A percentile compares a stretch with the other conserved stretches of the same genome.
Conservation (phyloP, 37 sponge, comb jelly and placozoan genomes). For the Chondrilla cf. caribensis region DNA sequence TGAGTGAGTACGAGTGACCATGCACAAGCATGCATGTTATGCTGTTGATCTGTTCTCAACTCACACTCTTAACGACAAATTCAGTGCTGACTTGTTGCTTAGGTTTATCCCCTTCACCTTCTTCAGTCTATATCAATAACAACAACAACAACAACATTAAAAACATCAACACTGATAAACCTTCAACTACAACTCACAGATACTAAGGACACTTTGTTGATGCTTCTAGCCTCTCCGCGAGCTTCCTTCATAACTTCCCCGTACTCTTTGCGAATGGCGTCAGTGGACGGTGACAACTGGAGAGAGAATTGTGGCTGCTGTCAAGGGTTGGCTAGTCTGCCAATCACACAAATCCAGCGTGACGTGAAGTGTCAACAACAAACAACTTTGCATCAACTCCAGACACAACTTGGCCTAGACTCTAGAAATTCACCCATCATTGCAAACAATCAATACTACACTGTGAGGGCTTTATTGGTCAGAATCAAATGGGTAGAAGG, state of each 20-base stretch:
- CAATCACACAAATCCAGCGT: no score
- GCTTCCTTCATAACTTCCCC: slow-evolving; percentile 51
- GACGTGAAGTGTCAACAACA: no score
- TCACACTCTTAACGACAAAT: slow-evolving; percentile 7
- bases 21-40: no score
- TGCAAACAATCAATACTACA: no score
- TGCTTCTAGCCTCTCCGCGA: slow-evolving; percentile 46
- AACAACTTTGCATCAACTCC: no score
- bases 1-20: no score
- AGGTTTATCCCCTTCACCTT: background rate
- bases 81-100: background rate
- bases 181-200: background rate
- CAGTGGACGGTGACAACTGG: slow-evolving; percentile 53
- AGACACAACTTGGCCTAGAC: no score
- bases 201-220: slow-evolving; percentile 56
- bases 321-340: no score
- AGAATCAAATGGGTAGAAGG: no score
- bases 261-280: slow-evolving; percentile 12
- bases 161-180: background rate
- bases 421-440: no score
- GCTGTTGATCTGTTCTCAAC: no score
- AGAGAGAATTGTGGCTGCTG: background rate
- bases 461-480: no score
- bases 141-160: background rate
- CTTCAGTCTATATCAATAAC: background rate